These are phyloP conservation scores for Urechis unicinctus DNA, from an alignment of 2,888 invertebrate species.

Conservation along the genomic window DNA sequence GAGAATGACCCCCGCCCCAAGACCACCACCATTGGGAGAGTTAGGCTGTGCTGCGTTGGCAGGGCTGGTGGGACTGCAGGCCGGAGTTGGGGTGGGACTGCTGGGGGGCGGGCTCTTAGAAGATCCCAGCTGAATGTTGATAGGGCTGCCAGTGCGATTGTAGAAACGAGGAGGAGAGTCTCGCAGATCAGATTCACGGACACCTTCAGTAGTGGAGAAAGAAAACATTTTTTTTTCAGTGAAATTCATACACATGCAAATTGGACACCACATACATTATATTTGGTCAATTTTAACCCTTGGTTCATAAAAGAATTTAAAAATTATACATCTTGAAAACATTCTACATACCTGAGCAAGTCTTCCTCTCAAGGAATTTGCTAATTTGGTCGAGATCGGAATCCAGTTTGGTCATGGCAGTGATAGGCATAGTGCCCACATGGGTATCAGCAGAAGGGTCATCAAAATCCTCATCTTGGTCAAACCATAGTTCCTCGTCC, in stretches of 20 bases:
- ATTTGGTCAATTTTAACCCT: constrained; percentile 5
- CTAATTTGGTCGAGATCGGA: constrained; percentile 61
- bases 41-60: no score
- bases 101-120: neutral
- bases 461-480: constrained; percentile 72
- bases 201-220: no score
- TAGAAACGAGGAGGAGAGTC: constrained; percentile 12
- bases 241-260: no score
- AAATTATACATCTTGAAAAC: neutral
- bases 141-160: constrained; percentile 10
- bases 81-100: neutral
- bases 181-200: constrained; percentile 9
- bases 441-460: constrained; percentile 41
- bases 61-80: no score
- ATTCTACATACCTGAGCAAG: neutral
- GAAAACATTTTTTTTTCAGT: no score
- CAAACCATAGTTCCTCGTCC: constrained; percentile 98
- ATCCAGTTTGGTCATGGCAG: constrained; percentile 57
- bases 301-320: neutral
- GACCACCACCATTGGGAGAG: no score
- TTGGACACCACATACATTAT: no score
- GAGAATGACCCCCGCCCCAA: no score
- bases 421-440: constrained; percentile 48
- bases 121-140: constrained; percentile 9
- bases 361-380: constrained; percentile 61